Conservation (phyloP, 1,140 invertebrate genomes). For the Bathynomus jamesi region DNA sequence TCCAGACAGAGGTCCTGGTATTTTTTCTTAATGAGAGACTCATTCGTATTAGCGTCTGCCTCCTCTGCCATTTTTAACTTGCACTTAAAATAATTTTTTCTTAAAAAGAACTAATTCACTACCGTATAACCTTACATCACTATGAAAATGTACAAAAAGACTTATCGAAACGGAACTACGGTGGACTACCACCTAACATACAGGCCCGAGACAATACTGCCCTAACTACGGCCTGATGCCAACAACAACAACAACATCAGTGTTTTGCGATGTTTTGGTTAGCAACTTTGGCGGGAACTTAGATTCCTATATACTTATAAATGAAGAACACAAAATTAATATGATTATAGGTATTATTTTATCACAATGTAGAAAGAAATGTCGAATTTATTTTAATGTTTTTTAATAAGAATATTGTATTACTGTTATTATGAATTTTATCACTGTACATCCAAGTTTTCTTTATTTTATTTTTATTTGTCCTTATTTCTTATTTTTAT, state of each 20-base stretch:
- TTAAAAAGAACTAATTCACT: not conserved
- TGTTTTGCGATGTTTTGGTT: not conserved
- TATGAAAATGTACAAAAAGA: not conserved
- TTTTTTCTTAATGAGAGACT: not conserved
- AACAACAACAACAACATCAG: not conserved
- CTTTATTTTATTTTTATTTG: no score
- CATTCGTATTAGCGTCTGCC: not conserved
- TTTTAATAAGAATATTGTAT: no score
- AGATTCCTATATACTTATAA: not conserved
- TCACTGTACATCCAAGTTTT: no score
- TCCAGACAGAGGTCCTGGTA: conserved; percentile 39
- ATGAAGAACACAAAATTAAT: not conserved
- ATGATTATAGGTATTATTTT: no score
- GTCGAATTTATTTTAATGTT: no score
- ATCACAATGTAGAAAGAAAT: no score
- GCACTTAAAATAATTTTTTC: not conserved
- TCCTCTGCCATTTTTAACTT: not conserved
- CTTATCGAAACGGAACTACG: not conserved
- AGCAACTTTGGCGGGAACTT: not conserved
- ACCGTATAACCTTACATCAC: not conserved
- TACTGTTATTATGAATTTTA: no score
- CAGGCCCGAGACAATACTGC: not conserved
- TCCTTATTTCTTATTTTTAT: no score
- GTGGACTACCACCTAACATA: not conserved
- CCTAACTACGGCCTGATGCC: no score